Base-by-base conservation (phyloP, 2,888 invertebrate genomes). In the Hypomecis punctinalis region DNA sequence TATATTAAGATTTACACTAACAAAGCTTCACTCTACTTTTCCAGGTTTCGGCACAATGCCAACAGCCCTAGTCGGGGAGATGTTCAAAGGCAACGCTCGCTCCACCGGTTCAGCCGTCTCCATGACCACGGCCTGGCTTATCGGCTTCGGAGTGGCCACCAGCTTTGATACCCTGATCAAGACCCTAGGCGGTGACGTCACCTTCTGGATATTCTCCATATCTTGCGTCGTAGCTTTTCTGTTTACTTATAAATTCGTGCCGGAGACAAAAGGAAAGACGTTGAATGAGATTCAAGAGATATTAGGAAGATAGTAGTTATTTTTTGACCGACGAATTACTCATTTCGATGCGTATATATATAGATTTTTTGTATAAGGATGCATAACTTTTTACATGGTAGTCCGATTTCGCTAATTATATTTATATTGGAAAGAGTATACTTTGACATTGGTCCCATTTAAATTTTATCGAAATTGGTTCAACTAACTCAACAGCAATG, bases 11-110 rank as follows among this genome's bases (percentile, higher is more conserved):
- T n/a, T n/a, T n/a, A n/a, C n/a, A n/a, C n/a, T n/a, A n/a, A n/a
- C n/a, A n/a, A n/a, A n/a, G n/a, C n/a, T n/a, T n/a, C n/a, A n/a
- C n/a, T n/a, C n/a, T n/a, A n/a, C n/a, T n/a, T n/a, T n/a, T n/a
- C n/a, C n/a, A 84, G 84, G 83, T 61, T 82, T 84, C 58, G 83
- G 81, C 0, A 78, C 79, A 0, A 83, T 84, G 75, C 84, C 84
- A 3, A 76, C 72, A 33, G 77, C 82, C 0, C 59, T 83, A 8
- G 76, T 80, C 0, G 83, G 82, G 0, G 84, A 84, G 63, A 81
- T 84, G 83, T 84, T 83, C 66, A 63, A 66, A 5, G 79, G 78
- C 0, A 83, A 80, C 52, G 81, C 80, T 0, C 71, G 84, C 0
- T 81, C 81, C 51, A 80, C 78, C 0, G 84, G 82, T 0, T 82